Percentiles rank a stretch among this genome's conserved stretches.
Conservation (phyloP, 2,888 invertebrate species). For the Yponomeuta malinellus region DNA sequence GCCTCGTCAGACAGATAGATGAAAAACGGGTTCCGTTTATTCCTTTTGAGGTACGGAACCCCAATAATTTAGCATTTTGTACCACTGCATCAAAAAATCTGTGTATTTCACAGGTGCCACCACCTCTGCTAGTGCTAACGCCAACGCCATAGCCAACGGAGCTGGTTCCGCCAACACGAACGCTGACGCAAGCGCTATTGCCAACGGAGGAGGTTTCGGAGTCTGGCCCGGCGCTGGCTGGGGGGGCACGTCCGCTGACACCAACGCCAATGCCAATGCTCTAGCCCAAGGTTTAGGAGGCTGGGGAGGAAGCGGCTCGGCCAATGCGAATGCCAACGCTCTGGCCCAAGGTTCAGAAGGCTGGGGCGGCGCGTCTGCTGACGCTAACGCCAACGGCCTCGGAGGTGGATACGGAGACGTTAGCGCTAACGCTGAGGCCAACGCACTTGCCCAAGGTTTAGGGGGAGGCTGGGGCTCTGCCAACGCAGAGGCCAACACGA, state of each 20-base stretch:
- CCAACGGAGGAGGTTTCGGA: not conserved
- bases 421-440: not conserved
- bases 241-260: not conserved
- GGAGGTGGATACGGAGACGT: not conserved
- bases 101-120: not conserved
- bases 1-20: too few relatives aligned
- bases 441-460: slow-evolving; percentile 15
- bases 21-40: too few relatives aligned
- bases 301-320: not conserved
- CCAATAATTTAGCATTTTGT: too few relatives aligned
- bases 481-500: not conserved
- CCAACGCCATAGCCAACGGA: not conserved
- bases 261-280: not conserved
- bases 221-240: not conserved
- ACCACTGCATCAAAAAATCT: not conserved
- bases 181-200: not conserved
- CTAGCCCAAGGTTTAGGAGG: not conserved
- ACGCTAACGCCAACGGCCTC: not conserved
- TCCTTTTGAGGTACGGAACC: too few relatives aligned
- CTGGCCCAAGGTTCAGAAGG: not conserved
- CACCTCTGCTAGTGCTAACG: not conserved
- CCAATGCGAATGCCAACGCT: slow-evolving; percentile 11
- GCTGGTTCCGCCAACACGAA: not conserved
- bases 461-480: slow-evolving; percentile 7
- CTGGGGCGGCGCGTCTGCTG: not conserved